Evolutionary conservation across 1,140 invertebrate species (phyloP).

Genomic region (Steinernema feltiae): DNA sequence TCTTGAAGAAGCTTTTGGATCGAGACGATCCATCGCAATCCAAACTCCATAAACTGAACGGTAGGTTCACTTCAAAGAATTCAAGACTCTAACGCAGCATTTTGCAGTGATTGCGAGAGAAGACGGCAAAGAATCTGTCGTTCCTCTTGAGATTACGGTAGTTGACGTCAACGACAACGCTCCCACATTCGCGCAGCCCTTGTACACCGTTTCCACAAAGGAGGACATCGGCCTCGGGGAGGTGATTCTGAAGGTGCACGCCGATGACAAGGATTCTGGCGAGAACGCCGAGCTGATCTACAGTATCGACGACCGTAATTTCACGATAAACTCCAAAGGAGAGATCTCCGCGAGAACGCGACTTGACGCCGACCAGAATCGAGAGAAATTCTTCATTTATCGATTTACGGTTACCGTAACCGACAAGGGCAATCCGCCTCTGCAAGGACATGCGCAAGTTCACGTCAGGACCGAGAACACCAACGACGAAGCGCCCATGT

Average conservation of each 20-base stretch:
- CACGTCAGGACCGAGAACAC: conserved; percentile 52
- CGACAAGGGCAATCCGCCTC: conserved; percentile 77
- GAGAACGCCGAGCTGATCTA: conserved; percentile 45
- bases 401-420: conserved; percentile 73
- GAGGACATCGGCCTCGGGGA: conserved; percentile 67
- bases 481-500: conserved; percentile 50
- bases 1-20: conserved; percentile 39
- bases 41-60: conserved; percentile 45
- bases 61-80: conserved; percentile 27
- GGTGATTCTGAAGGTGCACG: conserved; percentile 47
- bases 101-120: conserved; percentile 45
- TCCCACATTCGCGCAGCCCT: conserved; percentile 73
- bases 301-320: conserved; percentile 43
- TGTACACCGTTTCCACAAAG: conserved; percentile 71
- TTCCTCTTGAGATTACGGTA: conserved; percentile 68
- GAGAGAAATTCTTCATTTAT: conserved; percentile 62
- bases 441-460: conserved; percentile 50
- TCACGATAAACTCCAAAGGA: conserved; percentile 46
- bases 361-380: conserved; percentile 51
- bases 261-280: conserved; percentile 46
- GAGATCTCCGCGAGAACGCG: conserved; percentile 40
- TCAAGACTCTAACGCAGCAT: conserved; percentile 14
- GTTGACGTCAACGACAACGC: conserved; percentile 82
- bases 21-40: conserved; percentile 46
- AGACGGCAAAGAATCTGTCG: conserved; percentile 38